Base-by-base conservation (phyloP, 2,888 invertebrate genomes). In the Leptopilina syphax region DNA sequence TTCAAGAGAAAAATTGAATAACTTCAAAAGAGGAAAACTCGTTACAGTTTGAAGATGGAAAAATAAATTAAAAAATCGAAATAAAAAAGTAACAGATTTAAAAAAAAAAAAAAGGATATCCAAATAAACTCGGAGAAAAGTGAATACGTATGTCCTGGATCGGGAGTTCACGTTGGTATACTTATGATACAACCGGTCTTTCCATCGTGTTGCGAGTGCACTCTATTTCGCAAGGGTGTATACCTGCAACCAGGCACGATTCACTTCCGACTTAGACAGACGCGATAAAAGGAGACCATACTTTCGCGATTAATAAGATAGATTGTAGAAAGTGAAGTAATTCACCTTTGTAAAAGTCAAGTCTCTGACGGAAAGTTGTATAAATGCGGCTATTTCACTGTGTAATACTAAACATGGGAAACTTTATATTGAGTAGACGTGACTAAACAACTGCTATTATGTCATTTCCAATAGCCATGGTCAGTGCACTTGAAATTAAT, bases 221-320 rank as follows among this genome's bases (percentile, higher is more conserved):
- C 77, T 80, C 54, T 63, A 68, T 80, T 82, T 82, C 82, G 73
- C 77, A 78, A 81, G 67, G 65, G 66, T 77, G 76, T 66, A 50
- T 80, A 83, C 78, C 78, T 78, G 78, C 79, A 80, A 79, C 81
- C 81, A 76, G 73, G 57, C 70, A 65, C 81, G 84, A 86, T 88
- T 86, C 86, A 85, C 88, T 90, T 90, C 89, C 90, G 88, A 87
- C 86, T 88, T 86, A 88, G 89, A 89, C 89, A 89, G 83, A 84
- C 83, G 80, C 76, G 79, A 80, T 68, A 81, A 83, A 82, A 83
- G 84, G 84, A 84, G 85, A 84, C 86, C 81, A 84, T 84, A 85
- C 84, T 88, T 87, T 87, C 83, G 81, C 86, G 90, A 90, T 90
- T 89, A 89, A 89, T 89, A 90, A 90, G 87, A 82, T 79, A 86